phyloP scores from a whole-genome alignment of 2,113 vertebrate genomes.

The Cebus imitator region DNA sequence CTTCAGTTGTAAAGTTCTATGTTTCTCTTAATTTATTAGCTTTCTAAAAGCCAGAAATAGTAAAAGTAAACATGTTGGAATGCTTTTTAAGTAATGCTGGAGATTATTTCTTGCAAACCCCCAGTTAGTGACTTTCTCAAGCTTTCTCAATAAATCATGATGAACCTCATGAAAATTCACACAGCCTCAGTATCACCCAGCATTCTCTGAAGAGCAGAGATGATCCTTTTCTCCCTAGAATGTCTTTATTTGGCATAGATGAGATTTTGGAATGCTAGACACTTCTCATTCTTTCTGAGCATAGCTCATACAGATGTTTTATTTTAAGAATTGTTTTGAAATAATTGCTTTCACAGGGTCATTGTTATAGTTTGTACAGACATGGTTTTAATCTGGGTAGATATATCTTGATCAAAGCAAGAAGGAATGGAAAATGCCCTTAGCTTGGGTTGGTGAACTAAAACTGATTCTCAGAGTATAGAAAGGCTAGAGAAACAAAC shows the following conservation, averaged over 20 bases:
- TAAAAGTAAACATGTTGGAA: constrained; percentile 68
- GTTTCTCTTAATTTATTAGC: constrained; percentile 66
- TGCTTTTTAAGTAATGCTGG: constrained; percentile 51
- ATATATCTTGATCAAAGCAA: constrained; percentile 73
- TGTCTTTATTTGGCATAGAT: constrained; percentile 58
- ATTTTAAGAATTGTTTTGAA: constrained; percentile 77
- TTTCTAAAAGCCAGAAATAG: constrained; percentile 73
- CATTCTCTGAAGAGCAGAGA: constrained; percentile 49
- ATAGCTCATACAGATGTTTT: constrained; percentile 73
- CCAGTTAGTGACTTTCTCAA: constrained; percentile 53
- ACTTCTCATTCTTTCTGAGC: constrained; percentile 67
- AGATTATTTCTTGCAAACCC: constrained; percentile 58
- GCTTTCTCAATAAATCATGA: constrained; percentile 64
- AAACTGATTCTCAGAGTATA: constrained; percentile 48
- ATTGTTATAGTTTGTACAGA: constrained; percentile 69
- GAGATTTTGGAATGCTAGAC: constrained; percentile 59
- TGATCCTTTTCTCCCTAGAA: neutral
- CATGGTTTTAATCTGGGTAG: constrained; percentile 76
- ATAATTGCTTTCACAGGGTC: constrained; percentile 70
- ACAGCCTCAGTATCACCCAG: constrained; percentile 24
- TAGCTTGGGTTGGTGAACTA: constrained; percentile 61
- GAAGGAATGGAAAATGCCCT: constrained; percentile 59
- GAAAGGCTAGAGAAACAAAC: constrained; percentile 47
- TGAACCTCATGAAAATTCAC: constrained; percentile 59
- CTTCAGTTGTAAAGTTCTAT: constrained; percentile 41